Conservation (phyloP, 1,140 invertebrate species). For the Spodoptera litura region DNA sequence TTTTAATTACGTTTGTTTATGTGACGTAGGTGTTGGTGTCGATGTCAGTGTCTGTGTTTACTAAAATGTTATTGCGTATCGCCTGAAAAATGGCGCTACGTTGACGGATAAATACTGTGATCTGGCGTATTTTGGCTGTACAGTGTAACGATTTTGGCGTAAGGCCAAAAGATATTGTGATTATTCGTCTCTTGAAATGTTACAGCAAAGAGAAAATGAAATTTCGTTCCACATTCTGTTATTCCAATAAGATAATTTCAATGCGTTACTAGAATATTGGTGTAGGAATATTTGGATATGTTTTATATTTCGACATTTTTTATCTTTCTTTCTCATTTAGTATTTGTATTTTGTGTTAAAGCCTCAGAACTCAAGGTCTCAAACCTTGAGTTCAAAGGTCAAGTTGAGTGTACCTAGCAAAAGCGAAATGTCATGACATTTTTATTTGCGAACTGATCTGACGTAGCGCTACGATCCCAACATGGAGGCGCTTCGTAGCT, state of each 20-base stretch:
- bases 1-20: not conserved
- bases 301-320: too few species aligned
- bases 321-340: not conserved
- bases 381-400: not conserved
- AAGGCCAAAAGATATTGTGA: conserved; percentile 27
- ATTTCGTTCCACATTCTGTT: conserved; percentile 8
- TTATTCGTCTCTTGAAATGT: conserved; percentile 26
- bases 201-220: conserved; percentile 18
- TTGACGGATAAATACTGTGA: conserved; percentile 22
- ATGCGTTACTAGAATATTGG: not conserved
- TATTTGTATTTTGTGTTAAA: not conserved
- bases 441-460: not conserved
- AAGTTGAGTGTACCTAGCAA: not conserved
- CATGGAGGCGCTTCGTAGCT: conserved; percentile 18
- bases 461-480: conserved; percentile 12
- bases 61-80: conserved; percentile 12
- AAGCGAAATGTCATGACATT: not conserved
- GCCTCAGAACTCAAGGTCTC: too few species aligned
- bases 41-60: conserved; percentile 30
- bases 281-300: too few species aligned
- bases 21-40: not conserved
- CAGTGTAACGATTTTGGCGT: conserved; percentile 30
- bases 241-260: not conserved
- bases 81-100: not conserved
- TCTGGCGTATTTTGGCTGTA: conserved; percentile 2